Evolutionary conservation across 2,888 invertebrate species (phyloP).

Genomic region (Cabera pusaria): DNA sequence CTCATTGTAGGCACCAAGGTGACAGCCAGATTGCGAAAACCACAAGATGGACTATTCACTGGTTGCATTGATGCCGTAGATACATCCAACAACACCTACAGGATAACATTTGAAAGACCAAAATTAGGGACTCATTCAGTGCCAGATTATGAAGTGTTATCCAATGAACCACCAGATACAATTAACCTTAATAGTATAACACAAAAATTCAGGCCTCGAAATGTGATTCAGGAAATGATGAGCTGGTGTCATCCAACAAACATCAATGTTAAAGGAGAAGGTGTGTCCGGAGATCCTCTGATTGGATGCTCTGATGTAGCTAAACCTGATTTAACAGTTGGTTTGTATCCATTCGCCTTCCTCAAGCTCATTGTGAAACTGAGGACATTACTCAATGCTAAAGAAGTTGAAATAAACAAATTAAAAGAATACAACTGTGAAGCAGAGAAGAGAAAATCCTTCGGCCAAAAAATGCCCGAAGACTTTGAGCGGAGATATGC

Average conservation of each 20-base stretch:
- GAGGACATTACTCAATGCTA: conserved; percentile 92
- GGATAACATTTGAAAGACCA: conserved; percentile 96
- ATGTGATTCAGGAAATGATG: conserved; percentile 82
- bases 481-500: conserved; percentile 97
- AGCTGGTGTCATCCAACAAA: conserved; percentile 68
- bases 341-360: conserved; percentile 93
- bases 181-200: conserved; percentile 93
- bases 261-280: too few relatives aligned
- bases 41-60: conserved; percentile 97
- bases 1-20: conserved; percentile 97
- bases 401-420: conserved; percentile 90
- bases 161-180: conserved; percentile 95
- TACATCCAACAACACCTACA: conserved; percentile 95
- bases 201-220: conserved; percentile 90
- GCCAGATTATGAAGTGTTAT: conserved; percentile 97
- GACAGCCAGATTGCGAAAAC: conserved; percentile 93
- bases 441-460: conserved; percentile 93
- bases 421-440: conserved; percentile 94
- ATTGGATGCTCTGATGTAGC: conserved; percentile 80
- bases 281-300: conserved; percentile 86
- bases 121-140: conserved; percentile 97
- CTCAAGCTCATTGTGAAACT: conserved; percentile 94
- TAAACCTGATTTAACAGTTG: conserved; percentile 81
- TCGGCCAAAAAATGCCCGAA: conserved; percentile 89
- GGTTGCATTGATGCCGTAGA: conserved; percentile 98